Percentiles rank a stretch among this genome's conserved stretches.
Conservation (phyloP, 2,113 vertebrate species). For the Oncorhynchus nerka region DNA sequence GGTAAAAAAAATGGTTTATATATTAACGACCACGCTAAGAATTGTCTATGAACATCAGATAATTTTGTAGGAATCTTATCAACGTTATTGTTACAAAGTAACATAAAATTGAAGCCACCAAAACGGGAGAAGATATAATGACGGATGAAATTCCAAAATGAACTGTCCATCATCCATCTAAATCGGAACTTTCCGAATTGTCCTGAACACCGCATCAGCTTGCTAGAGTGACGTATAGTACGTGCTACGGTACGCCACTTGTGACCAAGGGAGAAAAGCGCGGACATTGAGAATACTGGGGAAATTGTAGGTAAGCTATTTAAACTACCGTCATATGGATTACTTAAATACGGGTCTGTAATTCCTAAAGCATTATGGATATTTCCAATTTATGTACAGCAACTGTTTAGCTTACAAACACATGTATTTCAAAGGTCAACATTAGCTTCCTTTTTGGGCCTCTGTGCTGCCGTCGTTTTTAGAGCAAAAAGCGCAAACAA, state of each 20-base stretch:
- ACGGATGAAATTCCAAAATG: too few species aligned
- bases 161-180: background rate
- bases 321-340: background rate
- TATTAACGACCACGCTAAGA: too few species aligned
- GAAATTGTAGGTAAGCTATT: constrained; percentile 63
- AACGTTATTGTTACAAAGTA: too few species aligned
- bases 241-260: constrained; percentile 87
- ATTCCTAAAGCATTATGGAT: background rate
- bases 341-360: background rate
- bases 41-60: too few species aligned
- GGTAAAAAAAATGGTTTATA: too few species aligned
- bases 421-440: constrained; percentile 45
- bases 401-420: background rate
- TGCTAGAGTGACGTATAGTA: constrained; percentile 61
- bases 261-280: constrained; percentile 84
- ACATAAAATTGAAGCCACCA: too few species aligned
- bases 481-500: constrained; percentile 21
- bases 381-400: constrained; percentile 8
- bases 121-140: too few species aligned
- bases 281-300: constrained; percentile 67
- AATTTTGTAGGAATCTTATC: too few species aligned
- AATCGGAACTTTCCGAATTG: background rate
- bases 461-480: constrained; percentile 87
- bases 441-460: constrained; percentile 86
- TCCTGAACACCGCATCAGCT: background rate